These are phyloP conservation scores for Cylindroiulus punctatus DNA, from an alignment of 2,888 invertebrate species.

Conservation along the genomic window DNA sequence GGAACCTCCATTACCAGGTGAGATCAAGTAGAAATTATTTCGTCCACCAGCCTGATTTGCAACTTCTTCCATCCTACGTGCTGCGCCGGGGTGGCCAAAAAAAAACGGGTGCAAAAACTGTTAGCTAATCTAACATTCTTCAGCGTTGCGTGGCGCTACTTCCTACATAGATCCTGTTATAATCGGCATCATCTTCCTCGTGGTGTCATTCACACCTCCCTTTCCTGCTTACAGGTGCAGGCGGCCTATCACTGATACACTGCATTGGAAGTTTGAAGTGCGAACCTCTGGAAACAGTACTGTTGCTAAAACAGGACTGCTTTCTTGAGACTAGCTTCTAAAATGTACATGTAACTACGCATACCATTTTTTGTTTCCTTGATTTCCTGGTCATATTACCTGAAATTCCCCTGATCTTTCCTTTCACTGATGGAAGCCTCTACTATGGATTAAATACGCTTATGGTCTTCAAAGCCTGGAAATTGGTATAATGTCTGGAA, in stretches of 20 bases:
- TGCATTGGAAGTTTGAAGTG: too few species aligned
- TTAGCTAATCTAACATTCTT: not conserved
- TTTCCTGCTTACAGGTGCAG: not conserved
- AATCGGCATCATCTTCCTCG: slow-evolving; percentile 4
- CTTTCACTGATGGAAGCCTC: too few species aligned
- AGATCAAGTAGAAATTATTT: slow-evolving; percentile 27
- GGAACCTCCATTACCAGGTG: slow-evolving; percentile 15
- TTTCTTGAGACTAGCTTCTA: too few species aligned
- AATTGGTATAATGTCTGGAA: too few species aligned
- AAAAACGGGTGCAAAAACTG: slow-evolving; percentile 7
- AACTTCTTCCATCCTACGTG: not conserved
- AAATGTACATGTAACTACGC: too few species aligned
- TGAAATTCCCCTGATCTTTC: too few species aligned
- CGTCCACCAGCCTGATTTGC: not conserved
- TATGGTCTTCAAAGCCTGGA: too few species aligned
- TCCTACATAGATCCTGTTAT: slow-evolving; percentile 33
- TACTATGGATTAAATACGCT: too few species aligned
- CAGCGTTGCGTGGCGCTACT: slow-evolving; percentile 13
- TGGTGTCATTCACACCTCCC: slow-evolving; percentile 27
- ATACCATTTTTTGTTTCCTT: too few species aligned
- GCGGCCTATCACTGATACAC: not conserved
- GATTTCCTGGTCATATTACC: too few species aligned
- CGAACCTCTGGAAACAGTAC: too few species aligned
- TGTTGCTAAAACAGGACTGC: too few species aligned
- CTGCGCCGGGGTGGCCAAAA: not conserved